These are phyloP conservation scores for Euspilapteryx auroguttella DNA, from an alignment of 2,888 invertebrate species.

Conservation along the genomic window DNA sequence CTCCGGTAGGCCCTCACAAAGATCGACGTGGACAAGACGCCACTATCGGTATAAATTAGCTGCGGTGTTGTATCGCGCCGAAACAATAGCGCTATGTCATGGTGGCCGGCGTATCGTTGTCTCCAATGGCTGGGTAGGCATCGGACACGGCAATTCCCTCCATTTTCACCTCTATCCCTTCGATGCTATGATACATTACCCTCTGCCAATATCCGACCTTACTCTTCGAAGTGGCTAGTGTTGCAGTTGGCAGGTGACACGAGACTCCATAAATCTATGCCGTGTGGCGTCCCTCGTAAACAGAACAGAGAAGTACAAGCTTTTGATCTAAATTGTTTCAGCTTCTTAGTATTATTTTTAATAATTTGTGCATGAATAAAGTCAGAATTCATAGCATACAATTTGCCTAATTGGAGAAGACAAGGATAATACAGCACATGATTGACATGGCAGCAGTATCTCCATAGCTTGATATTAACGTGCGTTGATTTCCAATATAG, in stretches of 20 bases:
- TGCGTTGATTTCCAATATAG: no score
- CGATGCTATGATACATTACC: conserved; percentile 14
- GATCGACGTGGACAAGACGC: conserved; percentile 30
- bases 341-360: background rate
- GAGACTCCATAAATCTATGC: conserved; percentile 38
- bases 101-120: conserved; percentile 19
- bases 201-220: no score
- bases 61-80: conserved; percentile 28
- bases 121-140: conserved; percentile 10
- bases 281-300: conserved; percentile 25
- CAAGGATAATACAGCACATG: no score
- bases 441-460: no score
- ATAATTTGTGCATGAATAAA: no score
- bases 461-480: no score
- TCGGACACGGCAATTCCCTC: conserved; percentile 8
- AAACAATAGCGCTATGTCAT: conserved; percentile 44
- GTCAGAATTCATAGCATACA: no score
- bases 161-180: conserved; percentile 13
- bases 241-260: conserved; percentile 48
- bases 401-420: no score
- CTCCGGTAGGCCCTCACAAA: conserved; percentile 11
- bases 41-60: conserved; percentile 49
- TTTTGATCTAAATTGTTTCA: conserved; percentile 13
- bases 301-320: conserved; percentile 26
- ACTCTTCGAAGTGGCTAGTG: conserved; percentile 30